Base-by-base conservation (phyloP, 2,888 invertebrate genomes). In the Eupithecia abbreviata region DNA sequence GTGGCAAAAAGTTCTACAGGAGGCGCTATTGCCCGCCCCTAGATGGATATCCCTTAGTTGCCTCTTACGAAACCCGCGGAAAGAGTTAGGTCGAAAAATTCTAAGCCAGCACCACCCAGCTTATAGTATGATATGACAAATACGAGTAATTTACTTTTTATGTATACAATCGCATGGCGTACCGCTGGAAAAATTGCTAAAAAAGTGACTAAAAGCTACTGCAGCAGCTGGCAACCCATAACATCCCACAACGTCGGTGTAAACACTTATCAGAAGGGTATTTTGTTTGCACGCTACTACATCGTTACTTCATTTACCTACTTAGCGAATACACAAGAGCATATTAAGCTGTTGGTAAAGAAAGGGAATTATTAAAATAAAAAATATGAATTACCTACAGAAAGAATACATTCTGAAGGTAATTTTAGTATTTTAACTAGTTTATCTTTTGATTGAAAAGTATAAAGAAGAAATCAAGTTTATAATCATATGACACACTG, bases 191-290 rank as follows among this genome's bases (percentile, higher is more conserved):
- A 66, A 42, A 66, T 66, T 10, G 4, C 12, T 2, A 13, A 66
- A 66, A 66, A 6, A 66, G 3, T 9, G 18, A 58, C 58, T 3
- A 58, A 58, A 30, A 18, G 10, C 4, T 9, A 3, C 18, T 58
- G 10, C 18, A 18, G 18, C 6, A 58, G 72, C 41, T 72, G 77
- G 77, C 77, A 74, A 72, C 73, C 58, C 13, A 15, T 30, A 65
- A 41, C 49, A 51, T 77, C 55, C 71, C 43, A 43, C 71, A 69
- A 49, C 72, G 67, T 77, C 76, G 80, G 78, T 81, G 83, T 80
- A 84, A 83, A 83, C 84, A 83, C 73, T 74, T 75, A 73, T 77
- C 49, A 76, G 68, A 74, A 74, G 69, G 67, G 75, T 72, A 77
- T 74, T 79, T 73, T 80, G 76, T 74, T 77, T 77, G 76, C 78